phyloP scores from a whole-genome alignment of 2,888 invertebrate genomes.

The Parascotia fuliginaria region DNA sequence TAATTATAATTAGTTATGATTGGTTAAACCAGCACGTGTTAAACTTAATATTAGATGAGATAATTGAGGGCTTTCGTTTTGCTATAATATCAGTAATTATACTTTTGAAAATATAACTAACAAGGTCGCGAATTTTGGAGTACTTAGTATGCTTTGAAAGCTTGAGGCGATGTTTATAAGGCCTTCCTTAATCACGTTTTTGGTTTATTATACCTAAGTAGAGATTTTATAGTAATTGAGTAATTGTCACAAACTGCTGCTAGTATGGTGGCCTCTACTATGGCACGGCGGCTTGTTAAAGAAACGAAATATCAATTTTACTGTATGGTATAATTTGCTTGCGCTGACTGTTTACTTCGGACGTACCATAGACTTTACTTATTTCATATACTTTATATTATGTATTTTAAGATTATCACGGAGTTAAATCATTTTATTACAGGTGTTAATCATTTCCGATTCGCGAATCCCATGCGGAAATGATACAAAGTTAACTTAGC shows the following conservation, averaged over 20 bases:
- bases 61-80: slow-evolving; percentile 58
- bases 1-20: slow-evolving; percentile 43
- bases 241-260: too few relatives aligned
- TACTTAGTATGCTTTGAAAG: too few relatives aligned
- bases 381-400: too few relatives aligned
- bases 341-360: too few relatives aligned
- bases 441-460: slow-evolving; percentile 39
- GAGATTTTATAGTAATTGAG: too few relatives aligned
- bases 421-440: slow-evolving; percentile 21
- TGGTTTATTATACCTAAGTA: too few relatives aligned
- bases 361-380: too few relatives aligned
- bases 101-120: slow-evolving; percentile 45
- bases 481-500: slow-evolving; percentile 15
- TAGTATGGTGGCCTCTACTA: too few relatives aligned
- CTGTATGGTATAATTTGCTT: too few relatives aligned
- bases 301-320: too few relatives aligned
- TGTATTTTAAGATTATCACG: slow-evolving; percentile 12
- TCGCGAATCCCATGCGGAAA: slow-evolving; percentile 29
- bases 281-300: too few relatives aligned
- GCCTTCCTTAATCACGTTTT: slow-evolving; percentile 7
- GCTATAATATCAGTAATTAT: slow-evolving; percentile 49
- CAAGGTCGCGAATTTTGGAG: slow-evolving; percentile 37
- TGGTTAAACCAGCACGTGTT: slow-evolving; percentile 41
- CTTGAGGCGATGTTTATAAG: too few relatives aligned
- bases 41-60: slow-evolving; percentile 46